Percentiles rank a stretch among this genome's conserved stretches.
phyloP scores from a whole-genome alignment of 2,797 vertebrate species.

The Eleutherodactylus coqui region DNA sequence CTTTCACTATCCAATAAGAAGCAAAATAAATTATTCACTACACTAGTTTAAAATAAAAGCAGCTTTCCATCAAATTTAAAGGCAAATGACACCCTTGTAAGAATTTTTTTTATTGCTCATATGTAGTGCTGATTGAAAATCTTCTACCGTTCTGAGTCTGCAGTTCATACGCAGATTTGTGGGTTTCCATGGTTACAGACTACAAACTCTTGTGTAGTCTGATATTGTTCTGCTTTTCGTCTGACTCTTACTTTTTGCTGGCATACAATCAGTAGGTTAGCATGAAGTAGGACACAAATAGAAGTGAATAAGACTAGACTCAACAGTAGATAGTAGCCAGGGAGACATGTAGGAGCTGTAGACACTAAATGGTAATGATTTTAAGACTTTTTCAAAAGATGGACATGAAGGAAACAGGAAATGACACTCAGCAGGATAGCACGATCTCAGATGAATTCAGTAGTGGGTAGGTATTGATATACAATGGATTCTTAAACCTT shows the following conservation, averaged over 20 bases:
- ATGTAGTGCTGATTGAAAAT: background rate
- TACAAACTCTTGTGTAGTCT: background rate
- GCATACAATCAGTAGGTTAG: background rate
- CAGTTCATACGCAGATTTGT: background rate
- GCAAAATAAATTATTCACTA: slow-evolving; percentile 12
- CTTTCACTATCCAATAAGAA: slow-evolving; percentile 21
- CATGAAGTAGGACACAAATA: background rate
- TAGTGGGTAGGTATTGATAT: too few relatives aligned
- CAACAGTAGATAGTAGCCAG: background rate
- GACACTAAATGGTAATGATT: background rate
- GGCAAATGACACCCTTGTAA: background rate
- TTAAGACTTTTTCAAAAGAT: background rate
- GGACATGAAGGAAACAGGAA: too few relatives aligned
- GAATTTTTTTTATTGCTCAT: background rate
- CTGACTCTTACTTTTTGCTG: background rate
- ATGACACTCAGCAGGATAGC: too few relatives aligned
- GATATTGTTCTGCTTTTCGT: background rate
- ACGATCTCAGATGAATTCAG: too few relatives aligned
- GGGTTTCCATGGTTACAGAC: background rate
- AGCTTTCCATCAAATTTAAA: background rate
- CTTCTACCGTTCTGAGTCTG: background rate
- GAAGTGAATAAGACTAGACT: background rate
- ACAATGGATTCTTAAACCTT: too few relatives aligned
- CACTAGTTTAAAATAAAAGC: slow-evolving; percentile 8
- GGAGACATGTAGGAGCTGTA: background rate